Evolutionary conservation across 2,113 vertebrate genomes (phyloP).

Genomic region (Vidua chalybeata): DNA sequence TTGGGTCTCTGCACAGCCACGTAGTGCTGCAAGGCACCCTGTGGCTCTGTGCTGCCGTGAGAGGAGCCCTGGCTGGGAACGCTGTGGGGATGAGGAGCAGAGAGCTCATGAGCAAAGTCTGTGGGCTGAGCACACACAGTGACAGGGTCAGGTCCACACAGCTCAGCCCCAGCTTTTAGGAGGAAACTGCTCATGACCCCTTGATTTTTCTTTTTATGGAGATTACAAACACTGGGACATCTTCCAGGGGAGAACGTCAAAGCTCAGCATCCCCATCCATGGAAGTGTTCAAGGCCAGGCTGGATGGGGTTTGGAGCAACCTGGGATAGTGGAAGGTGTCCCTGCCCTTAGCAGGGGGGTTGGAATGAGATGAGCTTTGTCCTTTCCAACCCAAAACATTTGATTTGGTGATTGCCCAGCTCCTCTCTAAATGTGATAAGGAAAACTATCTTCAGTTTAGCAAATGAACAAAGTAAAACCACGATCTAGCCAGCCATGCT

Average conservation of each 20-base stretch:
- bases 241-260: neutral
- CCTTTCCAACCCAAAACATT: neutral
- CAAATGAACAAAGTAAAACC: neutral
- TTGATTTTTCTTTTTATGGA: neutral
- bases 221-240: neutral
- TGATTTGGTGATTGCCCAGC: neutral
- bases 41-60: fast-evolving
- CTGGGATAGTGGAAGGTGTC: neutral
- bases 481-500: neutral
- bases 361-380: neutral
- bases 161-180: neutral
- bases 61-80: fast-evolving
- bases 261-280: neutral
- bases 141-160: neutral
- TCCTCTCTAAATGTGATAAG: neutral
- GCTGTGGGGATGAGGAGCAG: neutral
- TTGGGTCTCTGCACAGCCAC: neutral
- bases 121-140: neutral
- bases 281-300: neutral
- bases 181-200: neutral
- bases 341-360: neutral
- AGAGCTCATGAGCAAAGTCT: neutral
- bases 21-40: fast-evolving
- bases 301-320: neutral
- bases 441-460: neutral